Percentiles rank a stretch among this genome's conserved stretches.
These are phyloP conservation scores for Acrocyrtus sp. DNA, from an alignment of 2,888 invertebrate genomes.

Conservation along the genomic window DNA sequence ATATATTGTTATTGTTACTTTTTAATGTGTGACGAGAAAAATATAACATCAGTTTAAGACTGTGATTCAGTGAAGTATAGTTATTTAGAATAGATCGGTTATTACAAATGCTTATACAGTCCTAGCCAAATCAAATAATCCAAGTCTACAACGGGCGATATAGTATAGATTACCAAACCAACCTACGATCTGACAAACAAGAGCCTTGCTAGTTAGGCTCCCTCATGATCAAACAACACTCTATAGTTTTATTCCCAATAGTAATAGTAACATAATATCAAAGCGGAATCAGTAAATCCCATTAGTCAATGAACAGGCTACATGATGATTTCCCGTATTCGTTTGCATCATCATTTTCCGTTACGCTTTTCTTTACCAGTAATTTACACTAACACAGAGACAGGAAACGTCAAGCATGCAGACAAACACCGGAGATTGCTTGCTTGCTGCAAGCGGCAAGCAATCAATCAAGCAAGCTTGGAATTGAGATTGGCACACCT, in stretches of 20 bases:
- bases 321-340: too few relatives aligned
- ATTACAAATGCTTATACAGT: conserved; percentile 35
- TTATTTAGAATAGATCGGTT: background rate
- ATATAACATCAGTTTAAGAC: conserved; percentile 19
- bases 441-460: too few relatives aligned
- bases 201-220: background rate
- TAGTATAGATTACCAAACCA: conserved; percentile 33
- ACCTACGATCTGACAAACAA: conserved; percentile 35
- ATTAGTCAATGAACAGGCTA: conserved; percentile 52
- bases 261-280: conserved; percentile 17
- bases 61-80: conserved; percentile 36
- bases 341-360: too few relatives aligned
- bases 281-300: conserved; percentile 50
- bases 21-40: conserved; percentile 36
- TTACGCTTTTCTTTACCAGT: too few relatives aligned
- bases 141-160: conserved; percentile 50
- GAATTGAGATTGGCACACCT: too few relatives aligned
- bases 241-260: background rate
- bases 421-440: too few relatives aligned
- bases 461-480: too few relatives aligned
- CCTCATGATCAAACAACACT: conserved; percentile 2
- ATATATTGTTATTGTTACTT: conserved; percentile 12
- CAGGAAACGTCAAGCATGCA: too few relatives aligned
- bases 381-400: too few relatives aligned
- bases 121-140: conserved; percentile 47